These are phyloP conservation scores for Characodon lateralis DNA, from an alignment of 2,797 vertebrate species.

Conservation along the genomic window DNA sequence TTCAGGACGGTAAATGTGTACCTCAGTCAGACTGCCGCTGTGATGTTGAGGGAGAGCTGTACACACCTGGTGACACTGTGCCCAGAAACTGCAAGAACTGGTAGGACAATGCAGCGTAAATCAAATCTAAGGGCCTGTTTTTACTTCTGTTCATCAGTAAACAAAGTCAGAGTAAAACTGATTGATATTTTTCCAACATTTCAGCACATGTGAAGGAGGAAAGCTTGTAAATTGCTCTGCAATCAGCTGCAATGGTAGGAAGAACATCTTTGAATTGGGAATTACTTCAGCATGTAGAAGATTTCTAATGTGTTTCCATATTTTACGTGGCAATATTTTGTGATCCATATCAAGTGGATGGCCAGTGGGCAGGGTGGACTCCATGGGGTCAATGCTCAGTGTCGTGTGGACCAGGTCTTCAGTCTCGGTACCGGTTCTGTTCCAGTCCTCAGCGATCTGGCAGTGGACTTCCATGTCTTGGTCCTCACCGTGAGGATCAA, in stretches of 20 bases:
- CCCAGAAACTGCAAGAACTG: constrained; percentile 85
- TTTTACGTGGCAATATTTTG: neutral
- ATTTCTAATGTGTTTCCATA: neutral
- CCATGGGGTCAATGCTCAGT: constrained; percentile 87
- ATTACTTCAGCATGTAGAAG: neutral
- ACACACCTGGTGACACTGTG: constrained; percentile 75
- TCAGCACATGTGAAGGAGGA: constrained; percentile 85
- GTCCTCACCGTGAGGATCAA: constrained; percentile 82
- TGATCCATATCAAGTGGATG: constrained; percentile 60
- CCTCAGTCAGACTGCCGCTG: constrained; percentile 80
- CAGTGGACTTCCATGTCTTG: constrained; percentile 77
- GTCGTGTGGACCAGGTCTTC: constrained; percentile 82
- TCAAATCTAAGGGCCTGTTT: neutral
- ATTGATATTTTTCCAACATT: constrained; percentile 10
- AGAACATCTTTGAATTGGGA: neutral
- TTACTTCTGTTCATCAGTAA: neutral
- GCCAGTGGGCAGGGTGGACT: constrained; percentile 87
- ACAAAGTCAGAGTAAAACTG: neutral
- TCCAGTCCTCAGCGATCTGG: constrained; percentile 68
- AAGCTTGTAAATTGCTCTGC: constrained; percentile 82
- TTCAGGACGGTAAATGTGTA: constrained; percentile 83
- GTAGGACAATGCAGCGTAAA: constrained; percentile 56
- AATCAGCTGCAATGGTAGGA: constrained; percentile 79
- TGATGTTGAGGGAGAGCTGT: constrained; percentile 71
- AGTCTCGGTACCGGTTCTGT: constrained; percentile 87